Evolutionary conservation across 2,797 vertebrate species (phyloP).

Genomic region (Dermochelys coriacea): DNA sequence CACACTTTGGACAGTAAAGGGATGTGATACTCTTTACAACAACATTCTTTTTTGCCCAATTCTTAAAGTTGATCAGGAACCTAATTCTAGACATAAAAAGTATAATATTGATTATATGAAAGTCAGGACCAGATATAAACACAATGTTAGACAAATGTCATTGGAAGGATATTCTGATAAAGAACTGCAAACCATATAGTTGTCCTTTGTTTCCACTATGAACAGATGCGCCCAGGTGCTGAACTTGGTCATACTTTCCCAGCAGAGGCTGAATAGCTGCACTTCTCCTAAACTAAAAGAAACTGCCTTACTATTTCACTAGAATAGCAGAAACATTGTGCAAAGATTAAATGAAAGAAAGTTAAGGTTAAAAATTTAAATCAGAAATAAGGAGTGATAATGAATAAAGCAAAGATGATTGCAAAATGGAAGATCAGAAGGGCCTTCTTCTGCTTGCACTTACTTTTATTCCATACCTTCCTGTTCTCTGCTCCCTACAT

Average conservation of each 20-base stretch:
- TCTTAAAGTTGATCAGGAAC: neutral
- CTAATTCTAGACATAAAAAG: neutral
- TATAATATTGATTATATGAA: constrained; percentile 17
- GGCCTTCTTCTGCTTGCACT: neutral
- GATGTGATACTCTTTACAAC: neutral
- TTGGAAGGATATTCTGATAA: neutral
- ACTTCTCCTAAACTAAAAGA: neutral
- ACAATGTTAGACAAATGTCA: neutral
- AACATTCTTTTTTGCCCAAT: neutral
- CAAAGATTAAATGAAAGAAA: constrained; percentile 6
- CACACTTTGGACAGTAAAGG: neutral
- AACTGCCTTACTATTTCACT: neutral
- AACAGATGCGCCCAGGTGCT: neutral
- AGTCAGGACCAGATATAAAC: neutral
- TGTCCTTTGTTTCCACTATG: neutral
- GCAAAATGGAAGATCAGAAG: neutral
- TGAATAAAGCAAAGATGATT: neutral
- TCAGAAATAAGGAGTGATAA: neutral
- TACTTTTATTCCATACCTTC: neutral
- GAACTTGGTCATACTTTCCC: neutral
- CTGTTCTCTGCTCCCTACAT: neutral
- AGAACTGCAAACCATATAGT: neutral
- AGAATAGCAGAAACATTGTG: neutral
- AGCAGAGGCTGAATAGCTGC: neutral
- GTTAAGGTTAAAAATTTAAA: neutral